These are phyloP conservation scores for Oplegnathus fasciatus DNA, from an alignment of 2,113 vertebrate species.

Conservation along the genomic window DNA sequence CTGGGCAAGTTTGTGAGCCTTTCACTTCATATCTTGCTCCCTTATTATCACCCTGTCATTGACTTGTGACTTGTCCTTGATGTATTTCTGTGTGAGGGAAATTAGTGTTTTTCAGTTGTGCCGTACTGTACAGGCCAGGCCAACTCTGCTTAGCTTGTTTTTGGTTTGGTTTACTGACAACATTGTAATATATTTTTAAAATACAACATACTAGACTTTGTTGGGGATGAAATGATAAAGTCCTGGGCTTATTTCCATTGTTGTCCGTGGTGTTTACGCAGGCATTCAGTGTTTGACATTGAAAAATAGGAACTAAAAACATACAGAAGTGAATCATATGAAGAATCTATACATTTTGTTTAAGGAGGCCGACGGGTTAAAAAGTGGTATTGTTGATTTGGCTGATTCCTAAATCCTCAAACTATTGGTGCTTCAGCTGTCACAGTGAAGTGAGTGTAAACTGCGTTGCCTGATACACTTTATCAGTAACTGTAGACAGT, in stretches of 20 bases:
- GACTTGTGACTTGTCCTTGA: constrained; percentile 25
- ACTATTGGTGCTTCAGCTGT: neutral
- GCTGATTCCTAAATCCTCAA: neutral
- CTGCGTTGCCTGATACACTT: neutral
- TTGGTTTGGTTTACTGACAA: neutral
- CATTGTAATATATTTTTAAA: neutral
- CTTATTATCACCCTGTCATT: constrained; percentile 14
- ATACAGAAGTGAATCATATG: too few relatives aligned
- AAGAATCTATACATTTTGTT: neutral
- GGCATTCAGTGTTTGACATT: neutral
- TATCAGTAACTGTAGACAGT: neutral
- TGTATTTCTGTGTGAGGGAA: constrained; percentile 1
- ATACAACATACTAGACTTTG: neutral
- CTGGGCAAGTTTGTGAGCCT: constrained; percentile 18
- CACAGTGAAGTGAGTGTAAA: neutral
- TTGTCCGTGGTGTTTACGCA: neutral
- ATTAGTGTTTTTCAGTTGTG: neutral
- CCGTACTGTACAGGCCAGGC: neutral
- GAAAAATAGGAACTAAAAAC: neutral
- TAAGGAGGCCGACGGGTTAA: neutral
- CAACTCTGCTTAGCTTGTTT: neutral
- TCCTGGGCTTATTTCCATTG: neutral
- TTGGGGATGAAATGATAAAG: neutral
- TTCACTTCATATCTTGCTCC: constrained; percentile 21
- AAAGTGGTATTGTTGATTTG: neutral